phyloP scores from a whole-genome alignment of 2,888 invertebrate species.

The Hirtodrosophila confusa region DNA sequence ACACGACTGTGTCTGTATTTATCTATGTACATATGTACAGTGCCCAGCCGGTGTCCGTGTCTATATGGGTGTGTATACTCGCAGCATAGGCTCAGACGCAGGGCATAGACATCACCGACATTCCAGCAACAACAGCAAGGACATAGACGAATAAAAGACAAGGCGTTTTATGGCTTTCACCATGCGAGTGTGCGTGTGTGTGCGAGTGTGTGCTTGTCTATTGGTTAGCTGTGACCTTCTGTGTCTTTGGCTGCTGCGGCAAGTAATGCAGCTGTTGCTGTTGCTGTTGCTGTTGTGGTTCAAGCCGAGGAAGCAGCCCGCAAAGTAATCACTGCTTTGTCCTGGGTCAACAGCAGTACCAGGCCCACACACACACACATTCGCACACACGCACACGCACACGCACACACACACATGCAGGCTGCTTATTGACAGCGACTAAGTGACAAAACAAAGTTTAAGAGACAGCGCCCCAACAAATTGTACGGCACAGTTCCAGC shows the following conservation, averaged over 20 bases:
- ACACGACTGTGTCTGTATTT: slow-evolving; percentile 8
- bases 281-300: slow-evolving; percentile 21
- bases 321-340: slow-evolving; percentile 65
- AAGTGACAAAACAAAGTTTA: slow-evolving; percentile 66
- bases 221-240: slow-evolving; percentile 65
- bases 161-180: slow-evolving; percentile 45
- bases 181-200: slow-evolving; percentile 6
- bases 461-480: slow-evolving; percentile 53
- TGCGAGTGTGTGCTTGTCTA: slow-evolving; percentile 25
- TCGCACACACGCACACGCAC: slow-evolving; percentile 1
- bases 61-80: slow-evolving; percentile 8
- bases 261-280: slow-evolving; percentile 45
- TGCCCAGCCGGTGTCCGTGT: slow-evolving; percentile 1
- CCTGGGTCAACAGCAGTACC: slow-evolving; percentile 44
- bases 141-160: slow-evolving; percentile 37
- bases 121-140: slow-evolving; percentile 11
- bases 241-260: slow-evolving; percentile 70
- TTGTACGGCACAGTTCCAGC: slow-evolving; percentile 41
- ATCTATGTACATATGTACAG: not conserved
- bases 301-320: slow-evolving; percentile 17
- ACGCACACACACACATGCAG: slow-evolving; percentile 6
- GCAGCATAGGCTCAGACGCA: slow-evolving; percentile 33
- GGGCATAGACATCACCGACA: slow-evolving; percentile 36
- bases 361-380: slow-evolving; percentile 6
- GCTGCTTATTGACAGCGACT: slow-evolving; percentile 68